Conservation (phyloP, 2,113 vertebrate genomes). For the Lepus americanus region DNA sequence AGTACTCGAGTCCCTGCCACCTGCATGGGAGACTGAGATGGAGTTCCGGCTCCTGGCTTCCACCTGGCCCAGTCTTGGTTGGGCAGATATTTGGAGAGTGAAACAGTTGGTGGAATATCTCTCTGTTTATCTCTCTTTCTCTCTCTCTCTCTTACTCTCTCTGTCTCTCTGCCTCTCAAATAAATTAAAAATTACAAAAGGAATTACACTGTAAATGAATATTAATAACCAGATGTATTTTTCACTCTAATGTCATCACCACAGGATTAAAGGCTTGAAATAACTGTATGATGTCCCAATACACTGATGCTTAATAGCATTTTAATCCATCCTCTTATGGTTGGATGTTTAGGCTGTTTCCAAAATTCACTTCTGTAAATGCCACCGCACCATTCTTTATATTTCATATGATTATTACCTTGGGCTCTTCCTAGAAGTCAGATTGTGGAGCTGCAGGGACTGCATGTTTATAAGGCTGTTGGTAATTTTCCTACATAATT, state of each 20-base stretch:
- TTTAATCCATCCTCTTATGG: background rate
- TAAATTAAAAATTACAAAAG: too few relatives aligned
- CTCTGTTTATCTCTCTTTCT: too few relatives aligned
- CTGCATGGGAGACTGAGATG: too few relatives aligned
- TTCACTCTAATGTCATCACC: background rate
- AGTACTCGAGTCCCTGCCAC: too few relatives aligned
- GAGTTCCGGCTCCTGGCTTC: too few relatives aligned
- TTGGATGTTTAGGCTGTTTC: background rate
- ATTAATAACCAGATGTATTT: background rate
- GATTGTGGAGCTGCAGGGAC: background rate
- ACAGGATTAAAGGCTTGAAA: background rate
- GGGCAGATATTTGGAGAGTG: too few relatives aligned
- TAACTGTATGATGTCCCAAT: background rate
- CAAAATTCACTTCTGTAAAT: background rate
- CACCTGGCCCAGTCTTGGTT: too few relatives aligned
- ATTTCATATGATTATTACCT: background rate
- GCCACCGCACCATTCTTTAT: background rate
- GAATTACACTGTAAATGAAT: background rate
- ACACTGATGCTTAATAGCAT: background rate
- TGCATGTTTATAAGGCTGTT: constrained; percentile 36
- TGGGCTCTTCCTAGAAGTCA: background rate
- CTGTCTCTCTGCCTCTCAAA: too few relatives aligned
- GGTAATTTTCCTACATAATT: background rate
- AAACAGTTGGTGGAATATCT: too few relatives aligned
- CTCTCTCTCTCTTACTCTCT: too few relatives aligned